These are phyloP conservation scores for Tachycineta bicolor DNA, from an alignment of 2,113 vertebrate species.

Conservation along the genomic window DNA sequence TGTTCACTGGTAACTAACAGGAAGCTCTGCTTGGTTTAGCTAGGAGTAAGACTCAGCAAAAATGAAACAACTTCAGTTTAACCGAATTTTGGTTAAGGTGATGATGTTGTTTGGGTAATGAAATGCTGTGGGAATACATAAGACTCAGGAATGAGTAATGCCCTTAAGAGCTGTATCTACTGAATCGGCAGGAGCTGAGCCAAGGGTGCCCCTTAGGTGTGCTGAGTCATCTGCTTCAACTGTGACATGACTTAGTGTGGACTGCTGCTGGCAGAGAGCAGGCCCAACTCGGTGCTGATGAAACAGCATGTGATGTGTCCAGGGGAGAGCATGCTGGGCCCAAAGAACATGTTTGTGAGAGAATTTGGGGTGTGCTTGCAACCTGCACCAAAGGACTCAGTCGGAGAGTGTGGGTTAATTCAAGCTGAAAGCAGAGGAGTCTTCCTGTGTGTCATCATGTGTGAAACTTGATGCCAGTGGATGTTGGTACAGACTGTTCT, in stretches of 20 bases:
- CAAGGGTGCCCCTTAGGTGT: not conserved
- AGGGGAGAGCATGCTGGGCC: rapidly evolving
- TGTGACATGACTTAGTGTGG: not conserved
- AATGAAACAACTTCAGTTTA: not conserved
- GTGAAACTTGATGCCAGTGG: not conserved
- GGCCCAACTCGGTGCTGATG: not conserved
- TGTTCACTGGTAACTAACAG: not conserved
- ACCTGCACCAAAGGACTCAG: rapidly evolving
- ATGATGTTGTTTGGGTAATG: not conserved
- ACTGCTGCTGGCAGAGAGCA: not conserved
- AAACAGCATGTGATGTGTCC: not conserved
- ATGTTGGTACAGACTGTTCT: not conserved
- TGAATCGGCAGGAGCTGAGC: not conserved
- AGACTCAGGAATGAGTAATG: not conserved
- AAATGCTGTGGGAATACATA: not conserved
- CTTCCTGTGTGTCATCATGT: not conserved
- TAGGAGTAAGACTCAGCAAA: not conserved
- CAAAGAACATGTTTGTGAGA: not conserved
- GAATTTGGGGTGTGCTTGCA: not conserved
- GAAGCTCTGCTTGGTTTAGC: not conserved
- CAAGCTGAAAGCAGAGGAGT: not conserved
- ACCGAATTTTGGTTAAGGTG: not conserved
- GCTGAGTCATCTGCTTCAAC: conserved; percentile 49
- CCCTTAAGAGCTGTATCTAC: not conserved
- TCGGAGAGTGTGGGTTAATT: rapidly evolving